Conservation (phyloP, 2,113 vertebrate species). For the Todiramphus saurophagus region DNA sequence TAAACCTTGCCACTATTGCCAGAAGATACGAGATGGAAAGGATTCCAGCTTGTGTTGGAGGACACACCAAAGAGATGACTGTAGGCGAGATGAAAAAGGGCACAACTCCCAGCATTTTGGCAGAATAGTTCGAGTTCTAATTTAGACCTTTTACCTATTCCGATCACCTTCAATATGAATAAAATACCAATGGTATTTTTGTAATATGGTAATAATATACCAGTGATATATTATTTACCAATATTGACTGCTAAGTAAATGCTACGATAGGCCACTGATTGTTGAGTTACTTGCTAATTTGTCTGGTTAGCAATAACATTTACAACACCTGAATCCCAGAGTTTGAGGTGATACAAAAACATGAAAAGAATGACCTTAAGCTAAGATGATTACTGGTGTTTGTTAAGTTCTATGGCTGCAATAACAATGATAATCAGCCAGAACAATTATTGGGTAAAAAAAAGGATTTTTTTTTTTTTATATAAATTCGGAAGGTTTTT, state of each 20-base stretch:
- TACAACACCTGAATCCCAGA: background rate
- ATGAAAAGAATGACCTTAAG: background rate
- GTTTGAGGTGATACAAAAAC: background rate
- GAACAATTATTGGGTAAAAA: background rate
- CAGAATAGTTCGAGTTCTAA: background rate
- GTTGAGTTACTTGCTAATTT: background rate
- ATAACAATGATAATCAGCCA: background rate
- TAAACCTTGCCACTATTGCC: constrained; percentile 23
- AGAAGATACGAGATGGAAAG: background rate
- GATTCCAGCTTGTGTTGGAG: background rate
- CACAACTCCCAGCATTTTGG: background rate
- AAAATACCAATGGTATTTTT: background rate
- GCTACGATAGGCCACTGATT: background rate
- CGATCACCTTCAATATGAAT: background rate
- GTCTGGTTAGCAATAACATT: background rate
- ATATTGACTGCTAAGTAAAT: background rate
- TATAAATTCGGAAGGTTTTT: background rate
- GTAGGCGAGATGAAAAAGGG: background rate
- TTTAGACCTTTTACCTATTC: background rate
- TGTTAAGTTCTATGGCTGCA: background rate
- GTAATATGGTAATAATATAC: background rate
- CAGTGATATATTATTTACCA: background rate
- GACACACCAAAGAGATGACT: background rate
- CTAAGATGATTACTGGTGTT: background rate
- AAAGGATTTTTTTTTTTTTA: no score